Evolutionary conservation across 1,140 invertebrate species (phyloP), one percentile per base, ranked within the genome.

Genomic region (Archivesica marissinica): DNA sequence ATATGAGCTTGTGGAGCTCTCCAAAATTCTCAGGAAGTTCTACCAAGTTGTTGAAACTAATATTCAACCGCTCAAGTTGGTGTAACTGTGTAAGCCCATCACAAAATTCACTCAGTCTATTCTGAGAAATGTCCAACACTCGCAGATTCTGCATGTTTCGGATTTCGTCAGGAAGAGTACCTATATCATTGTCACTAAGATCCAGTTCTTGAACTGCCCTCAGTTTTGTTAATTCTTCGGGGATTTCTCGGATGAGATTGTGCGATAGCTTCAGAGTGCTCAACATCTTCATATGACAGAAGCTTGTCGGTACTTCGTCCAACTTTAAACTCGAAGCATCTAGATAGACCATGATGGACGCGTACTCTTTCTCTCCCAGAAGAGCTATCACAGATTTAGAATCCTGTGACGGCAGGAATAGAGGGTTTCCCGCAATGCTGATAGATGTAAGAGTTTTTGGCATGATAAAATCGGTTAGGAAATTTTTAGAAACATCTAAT

Each of bases 1-100:
- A 82, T 11, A 88, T 80, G 23, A 90, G 87, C 61, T 92, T 89
- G 70, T 90, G 87, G 35, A 93, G 81, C 25, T 89, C 85, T 17
- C 89, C 90, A 56, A 93, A 90, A 59, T 90, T 87, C 56, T 89
- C 89, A 15, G 93, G 92, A 17, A 93, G 78, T 2, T 87, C 79
- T 2, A 80, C 59, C 25, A 93, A 88, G 79, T 89, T 87, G 74
- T 93, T 93, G 66, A 91, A 87, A 38, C 89, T 90, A 28, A 92
- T 82, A 61, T 93, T 89, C 28, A 93, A 52, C 28, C 90, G 41
- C 59, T 90, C 88, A 11, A 93, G 81, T 30, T 90, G 78, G 52
- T 89, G 87, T n/a, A 93, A 72, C 39, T 84, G 68, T 4, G 88
- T 90, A 30, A 93, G 44, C 3, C 88, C 87, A 30, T 89, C 86